phyloP scores from a whole-genome alignment of 2,797 vertebrate species.

The Brachyrhaphis roseni region DNA sequence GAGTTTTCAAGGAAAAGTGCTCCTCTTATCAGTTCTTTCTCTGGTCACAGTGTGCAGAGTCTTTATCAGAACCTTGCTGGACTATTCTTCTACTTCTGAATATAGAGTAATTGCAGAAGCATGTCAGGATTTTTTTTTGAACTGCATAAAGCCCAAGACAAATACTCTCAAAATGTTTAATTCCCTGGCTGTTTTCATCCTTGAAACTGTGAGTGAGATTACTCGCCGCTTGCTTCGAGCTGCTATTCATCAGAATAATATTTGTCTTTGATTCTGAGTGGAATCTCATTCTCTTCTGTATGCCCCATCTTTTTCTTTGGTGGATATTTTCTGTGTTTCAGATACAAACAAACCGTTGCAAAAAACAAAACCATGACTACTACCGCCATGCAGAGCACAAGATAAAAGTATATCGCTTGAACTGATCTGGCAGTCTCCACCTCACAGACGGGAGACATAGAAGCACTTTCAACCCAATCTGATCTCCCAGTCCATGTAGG shows the following conservation, averaged over 20 bases:
- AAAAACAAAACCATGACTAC: conserved; percentile 66
- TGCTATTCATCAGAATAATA: conserved; percentile 68
- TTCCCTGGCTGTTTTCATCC: conserved; percentile 43
- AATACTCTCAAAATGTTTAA: conserved; percentile 51
- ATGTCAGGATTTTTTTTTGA: conserved; percentile 14
- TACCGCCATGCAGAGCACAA: conserved; percentile 68
- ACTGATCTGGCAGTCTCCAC: conserved; percentile 39
- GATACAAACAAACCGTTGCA: conserved; percentile 57
- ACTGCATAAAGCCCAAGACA: conserved; percentile 45
- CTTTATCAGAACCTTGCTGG: conserved; percentile 38
- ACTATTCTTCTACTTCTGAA: conserved; percentile 25
- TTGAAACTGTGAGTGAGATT: conserved; percentile 50
- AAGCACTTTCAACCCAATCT: conserved; percentile 38
- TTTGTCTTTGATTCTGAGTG: conserved; percentile 69
- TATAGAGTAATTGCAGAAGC: conserved; percentile 17
- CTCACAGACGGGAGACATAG: conserved; percentile 56
- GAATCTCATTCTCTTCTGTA: conserved; percentile 61
- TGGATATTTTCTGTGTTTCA: conserved; percentile 59
- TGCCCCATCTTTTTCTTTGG: conserved; percentile 25
- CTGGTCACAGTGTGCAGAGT: neutral
- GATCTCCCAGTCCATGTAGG: conserved; percentile 65
- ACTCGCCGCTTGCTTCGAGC: conserved; percentile 45
- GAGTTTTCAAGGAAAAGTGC: conserved; percentile 5
- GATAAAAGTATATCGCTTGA: conserved; percentile 52
- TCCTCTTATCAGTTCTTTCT: conserved; percentile 26